Base-by-base conservation (phyloP, 2,797 vertebrate genomes). In the Etheostoma perlongum region DNA sequence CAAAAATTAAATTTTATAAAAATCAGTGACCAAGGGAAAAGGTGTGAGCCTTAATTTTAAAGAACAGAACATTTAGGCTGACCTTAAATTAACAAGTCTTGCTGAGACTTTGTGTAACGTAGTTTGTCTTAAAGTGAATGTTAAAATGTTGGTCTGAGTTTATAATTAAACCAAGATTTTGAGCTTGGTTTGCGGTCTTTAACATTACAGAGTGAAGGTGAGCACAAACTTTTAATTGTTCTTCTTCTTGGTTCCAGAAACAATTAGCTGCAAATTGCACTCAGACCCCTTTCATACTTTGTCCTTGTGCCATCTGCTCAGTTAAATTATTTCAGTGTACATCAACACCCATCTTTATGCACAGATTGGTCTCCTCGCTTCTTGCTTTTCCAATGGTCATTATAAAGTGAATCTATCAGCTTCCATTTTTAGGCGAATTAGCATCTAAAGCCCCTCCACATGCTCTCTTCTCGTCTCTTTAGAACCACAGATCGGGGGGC, bases 401-500 rank as follows among this genome's bases (percentile, higher is more conserved):
- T 88, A 88, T 86, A 80, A 88, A 91, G 75, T 81, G 79, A 83
- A 82, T 83, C 81, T 91, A 77, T 89, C 85, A 83, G 77, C 79
- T 79, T 86, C 80, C 82, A 85, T 85, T 93, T 67, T 88, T 83
- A 80, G 85, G 65, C 8, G n/a, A 86, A 93, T 89, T 93, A 88
- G 87, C 80, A 84, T 82, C 67, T 79, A 80, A 62, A 84, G 36
- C 67, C 67, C 77, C 79, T 87, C 61, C 61, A n/a, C 63, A 87
- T 71, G 74, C 86, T 85, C 78, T 76, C 81, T 83, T 66, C 72
- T 68, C 54, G 30, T 79, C 70, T 72, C 42, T 30, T 68, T 58
- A 82, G 83, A 81, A 52, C 69, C 78, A 61, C 73, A 84, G 65
- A 61, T 81, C 1, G 5, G 36, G 36, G 63, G 80, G 70, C 79